Conservation (phyloP, 2,888 invertebrate species). For the Oxycera nigricornis region DNA sequence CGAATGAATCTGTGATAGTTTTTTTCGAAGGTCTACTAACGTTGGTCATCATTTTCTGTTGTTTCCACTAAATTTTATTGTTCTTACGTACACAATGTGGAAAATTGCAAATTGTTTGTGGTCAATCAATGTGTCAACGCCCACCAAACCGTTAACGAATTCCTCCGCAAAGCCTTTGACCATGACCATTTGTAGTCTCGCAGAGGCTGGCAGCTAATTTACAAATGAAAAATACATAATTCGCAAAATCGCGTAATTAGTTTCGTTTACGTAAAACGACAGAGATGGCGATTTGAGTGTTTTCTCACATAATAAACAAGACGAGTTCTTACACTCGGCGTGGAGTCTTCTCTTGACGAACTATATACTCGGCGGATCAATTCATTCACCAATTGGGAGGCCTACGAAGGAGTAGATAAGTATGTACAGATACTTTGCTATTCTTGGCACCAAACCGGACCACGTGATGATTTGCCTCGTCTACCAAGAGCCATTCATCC, state of each 20-base stretch:
- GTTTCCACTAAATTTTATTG: too few relatives aligned
- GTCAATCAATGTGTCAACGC: too few relatives aligned
- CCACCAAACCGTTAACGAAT: too few relatives aligned
- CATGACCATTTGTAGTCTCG: too few relatives aligned
- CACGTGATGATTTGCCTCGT: constrained; percentile 16
- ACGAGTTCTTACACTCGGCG: not conserved
- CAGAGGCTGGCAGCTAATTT: not conserved
- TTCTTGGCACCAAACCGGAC: not conserved
- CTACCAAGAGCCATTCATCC: not conserved
- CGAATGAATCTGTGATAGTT: too few relatives aligned
- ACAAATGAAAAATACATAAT: not conserved
- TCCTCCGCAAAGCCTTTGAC: too few relatives aligned
- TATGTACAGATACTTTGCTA: not conserved
- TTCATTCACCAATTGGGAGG: constrained; percentile 13
- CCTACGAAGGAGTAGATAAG: not conserved
- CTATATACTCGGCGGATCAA: too few relatives aligned
- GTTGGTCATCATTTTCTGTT: too few relatives aligned
- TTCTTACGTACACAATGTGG: too few relatives aligned
- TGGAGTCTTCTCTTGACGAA: too few relatives aligned
- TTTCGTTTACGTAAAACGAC: constrained; percentile 12
- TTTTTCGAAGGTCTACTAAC: too few relatives aligned
- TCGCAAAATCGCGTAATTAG: not conserved
- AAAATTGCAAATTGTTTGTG: too few relatives aligned
- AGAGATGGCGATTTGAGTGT: not conserved
- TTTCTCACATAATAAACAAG: constrained; percentile 13